phyloP scores from a whole-genome alignment of 2,113 vertebrate species.

The Lontra canadensis region DNA sequence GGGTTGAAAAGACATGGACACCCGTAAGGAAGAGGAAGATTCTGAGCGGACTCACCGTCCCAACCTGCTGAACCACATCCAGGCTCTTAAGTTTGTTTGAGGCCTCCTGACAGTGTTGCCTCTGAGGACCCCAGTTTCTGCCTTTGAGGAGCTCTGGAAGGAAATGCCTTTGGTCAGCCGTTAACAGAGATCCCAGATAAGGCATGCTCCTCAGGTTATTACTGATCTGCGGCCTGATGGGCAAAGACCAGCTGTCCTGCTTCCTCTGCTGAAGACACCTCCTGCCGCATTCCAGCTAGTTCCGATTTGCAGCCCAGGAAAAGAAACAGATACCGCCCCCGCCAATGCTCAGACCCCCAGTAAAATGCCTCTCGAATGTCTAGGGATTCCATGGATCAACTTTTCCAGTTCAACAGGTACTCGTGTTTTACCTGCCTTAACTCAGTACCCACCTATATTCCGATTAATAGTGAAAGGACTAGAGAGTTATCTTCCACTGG shows the following conservation, averaged over 20 bases:
- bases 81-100: background rate
- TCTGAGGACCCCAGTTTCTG: background rate
- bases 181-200: background rate
- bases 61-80: background rate
- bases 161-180: background rate
- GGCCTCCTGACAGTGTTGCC: background rate
- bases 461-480: background rate
- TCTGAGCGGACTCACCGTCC: background rate
- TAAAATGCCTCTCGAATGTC: background rate
- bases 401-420: background rate
- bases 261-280: background rate
- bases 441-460: background rate
- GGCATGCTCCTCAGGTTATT: background rate
- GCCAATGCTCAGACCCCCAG: background rate
- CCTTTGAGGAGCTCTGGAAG: background rate
- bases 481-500: background rate
- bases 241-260: background rate
- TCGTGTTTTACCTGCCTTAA: background rate
- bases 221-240: background rate
- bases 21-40: background rate
- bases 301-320: background rate
- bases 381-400: background rate
- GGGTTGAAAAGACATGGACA: conserved; percentile 9
- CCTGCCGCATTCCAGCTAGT: background rate
- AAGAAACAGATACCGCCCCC: background rate